Evolutionary conservation across 2,888 invertebrate genomes (phyloP).

Genomic region (Epistrophe eligans): DNA sequence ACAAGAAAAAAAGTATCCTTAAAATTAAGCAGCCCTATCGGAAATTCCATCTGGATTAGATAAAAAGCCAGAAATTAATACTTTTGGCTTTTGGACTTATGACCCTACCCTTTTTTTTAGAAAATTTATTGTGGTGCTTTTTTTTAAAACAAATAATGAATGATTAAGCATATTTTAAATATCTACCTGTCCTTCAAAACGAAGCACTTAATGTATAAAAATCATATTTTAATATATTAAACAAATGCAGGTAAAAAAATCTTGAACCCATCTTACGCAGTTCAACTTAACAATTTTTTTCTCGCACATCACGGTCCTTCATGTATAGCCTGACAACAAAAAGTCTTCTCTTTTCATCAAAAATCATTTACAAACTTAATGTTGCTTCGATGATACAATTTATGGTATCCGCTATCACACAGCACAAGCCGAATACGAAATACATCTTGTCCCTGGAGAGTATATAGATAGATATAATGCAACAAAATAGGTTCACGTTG

Average conservation of each 20-base stretch:
- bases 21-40: no score
- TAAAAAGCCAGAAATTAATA: no score
- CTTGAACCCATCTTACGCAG: not conserved
- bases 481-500: constrained; percentile 1
- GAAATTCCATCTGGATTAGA: no score
- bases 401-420: constrained; percentile 45
- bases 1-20: no score
- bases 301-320: not conserved
- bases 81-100: no score
- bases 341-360: constrained; percentile 46
- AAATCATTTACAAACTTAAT: constrained; percentile 61
- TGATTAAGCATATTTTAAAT: no score
- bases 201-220: no score
- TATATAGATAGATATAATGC: not conserved
- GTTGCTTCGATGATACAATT: constrained; percentile 44
- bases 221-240: not conserved
- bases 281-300: not conserved
- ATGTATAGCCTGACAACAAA: not conserved
- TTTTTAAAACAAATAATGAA: no score
- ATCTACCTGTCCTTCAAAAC: no score
- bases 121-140: no score
- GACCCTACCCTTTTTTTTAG: not conserved
- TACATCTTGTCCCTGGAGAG: not conserved
- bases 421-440: constrained; percentile 43
- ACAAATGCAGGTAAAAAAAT: not conserved